A percentile compares a stretch with the other conserved stretches of the same genome.
These are phyloP conservation scores for Subacronicta megacephala DNA, from an alignment of 2,888 invertebrate genomes.

Conservation along the genomic window DNA sequence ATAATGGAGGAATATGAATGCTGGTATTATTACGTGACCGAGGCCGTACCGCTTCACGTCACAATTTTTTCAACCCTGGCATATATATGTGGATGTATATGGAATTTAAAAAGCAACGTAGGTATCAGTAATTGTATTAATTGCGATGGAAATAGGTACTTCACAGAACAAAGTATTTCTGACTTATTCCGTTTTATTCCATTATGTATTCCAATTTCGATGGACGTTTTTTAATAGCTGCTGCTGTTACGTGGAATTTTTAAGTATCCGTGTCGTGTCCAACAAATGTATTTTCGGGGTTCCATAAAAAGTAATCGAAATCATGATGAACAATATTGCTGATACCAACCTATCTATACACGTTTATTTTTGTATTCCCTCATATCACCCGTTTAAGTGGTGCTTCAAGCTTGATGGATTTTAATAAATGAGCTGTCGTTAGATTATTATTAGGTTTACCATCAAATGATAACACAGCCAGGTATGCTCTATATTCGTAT, in stretches of 20 bases:
- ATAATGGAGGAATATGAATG: constrained; percentile 50
- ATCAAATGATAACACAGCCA: background rate
- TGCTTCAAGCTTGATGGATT: constrained; percentile 1
- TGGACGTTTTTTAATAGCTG: background rate
- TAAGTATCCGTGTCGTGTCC: background rate
- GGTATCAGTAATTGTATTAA: constrained; percentile 21
- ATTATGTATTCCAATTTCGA: constrained; percentile 6
- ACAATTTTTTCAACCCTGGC: constrained; percentile 49
- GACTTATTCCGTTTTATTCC: constrained; percentile 11
- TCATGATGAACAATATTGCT: background rate
- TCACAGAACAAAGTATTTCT: constrained; percentile 24
- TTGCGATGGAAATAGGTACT: constrained; percentile 23
- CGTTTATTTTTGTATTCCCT: background rate
- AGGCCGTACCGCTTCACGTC: constrained; percentile 37
- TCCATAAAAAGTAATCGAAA: background rate
- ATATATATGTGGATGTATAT: constrained; percentile 30
- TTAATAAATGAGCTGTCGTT: constrained; percentile 1
- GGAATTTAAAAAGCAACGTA: constrained; percentile 29
- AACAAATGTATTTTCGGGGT: background rate
- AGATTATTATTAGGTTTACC: background rate
- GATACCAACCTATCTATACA: background rate
- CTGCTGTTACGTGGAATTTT: background rate
- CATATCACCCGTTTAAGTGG: background rate
- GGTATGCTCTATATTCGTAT: background rate
- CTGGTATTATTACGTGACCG: constrained; percentile 60